A percentile compares a stretch with the other conserved stretches of the same genome.
Conservation (phyloP, 2,888 invertebrate genomes). For the Watsonalla cultraria region DNA sequence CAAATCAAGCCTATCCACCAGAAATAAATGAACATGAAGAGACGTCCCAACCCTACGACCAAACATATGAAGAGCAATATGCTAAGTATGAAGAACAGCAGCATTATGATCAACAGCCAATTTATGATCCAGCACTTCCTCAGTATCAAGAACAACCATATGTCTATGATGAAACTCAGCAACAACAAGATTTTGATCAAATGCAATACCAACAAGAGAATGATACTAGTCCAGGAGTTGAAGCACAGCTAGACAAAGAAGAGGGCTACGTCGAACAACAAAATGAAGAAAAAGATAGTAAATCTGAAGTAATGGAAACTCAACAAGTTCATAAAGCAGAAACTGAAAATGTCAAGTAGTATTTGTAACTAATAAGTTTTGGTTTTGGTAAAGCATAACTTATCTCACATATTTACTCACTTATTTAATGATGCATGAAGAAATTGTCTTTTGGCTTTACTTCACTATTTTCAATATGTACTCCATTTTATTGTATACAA, state of each 20-base stretch:
- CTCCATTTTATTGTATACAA: neutral
- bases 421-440: neutral
- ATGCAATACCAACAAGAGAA: slow-evolving; percentile 13
- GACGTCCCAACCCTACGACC: slow-evolving; percentile 49
- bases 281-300: slow-evolving; percentile 8
- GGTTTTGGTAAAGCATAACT: neutral
- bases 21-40: slow-evolving; percentile 52
- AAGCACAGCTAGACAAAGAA: slow-evolving; percentile 40
- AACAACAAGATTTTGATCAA: slow-evolving; percentile 8
- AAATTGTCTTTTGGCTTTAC: too few species aligned
- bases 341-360: neutral
- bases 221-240: slow-evolving; percentile 28
- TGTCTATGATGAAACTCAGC: slow-evolving; percentile 13
- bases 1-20: slow-evolving; percentile 29
- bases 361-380: neutral
- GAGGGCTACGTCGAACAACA: slow-evolving; percentile 27
- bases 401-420: neutral
- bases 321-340: neutral
- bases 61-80: slow-evolving; percentile 55
- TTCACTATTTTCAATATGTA: neutral
- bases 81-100: slow-evolving; percentile 17
- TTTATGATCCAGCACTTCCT: slow-evolving; percentile 5
- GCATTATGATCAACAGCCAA: slow-evolving; percentile 11
- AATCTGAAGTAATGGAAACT: neutral
- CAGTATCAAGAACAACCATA: slow-evolving; percentile 10